Base-by-base conservation (phyloP, 2,113 vertebrate species). In the Melanerpes aurifrons region DNA sequence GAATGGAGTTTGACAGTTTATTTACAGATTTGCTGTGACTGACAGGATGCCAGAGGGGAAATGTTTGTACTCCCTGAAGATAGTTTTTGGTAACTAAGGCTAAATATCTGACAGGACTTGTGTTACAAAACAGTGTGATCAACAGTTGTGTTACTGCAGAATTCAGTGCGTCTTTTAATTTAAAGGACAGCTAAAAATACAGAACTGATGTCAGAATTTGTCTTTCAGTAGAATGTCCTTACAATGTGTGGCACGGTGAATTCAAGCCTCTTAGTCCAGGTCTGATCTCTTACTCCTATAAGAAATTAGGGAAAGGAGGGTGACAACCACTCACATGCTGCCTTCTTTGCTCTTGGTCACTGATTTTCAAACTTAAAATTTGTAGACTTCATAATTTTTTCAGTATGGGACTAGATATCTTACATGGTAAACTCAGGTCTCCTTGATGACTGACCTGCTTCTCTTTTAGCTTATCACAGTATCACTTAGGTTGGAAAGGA, bases 1-100 rank as follows among this genome's bases (percentile, higher is more conserved):
- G 96, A 97, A 97, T 97, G 89, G 93, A 96, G 86, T 97, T 94
- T 92, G 96, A 97, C 93, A 96, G 94, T 95, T 96, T 96, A 97
- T 96, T 96, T 97, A 95, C 96, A 97, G 94, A 96, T 96, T 94
- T 96, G 64, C 95, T 95, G 92, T 96, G 94, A 96, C 95, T 93
- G 96, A 97, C 96, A 96, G 94, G 86, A 96, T 96, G 94, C 97
- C 94, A 94, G 91, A 95, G 95, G 96, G 96, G 90, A 95, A 96
- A 94, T 97, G 96, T 97, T 96, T 97, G 94, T 97, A 96, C 90
- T 97, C 96, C 92, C 96, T 80, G 86, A 96, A 97, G 96, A 86
- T 94, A 93, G 91, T 89, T 96, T 96, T 94, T 96, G 86, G 92
- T 94, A 96, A 94, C 96, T 90, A 96, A 91, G 89, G 92, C 96